Evolutionary conservation across 2,888 invertebrate species (phyloP), one percentile per base, ranked within the genome.

Genomic region (Dicyrtoma fusca): DNA sequence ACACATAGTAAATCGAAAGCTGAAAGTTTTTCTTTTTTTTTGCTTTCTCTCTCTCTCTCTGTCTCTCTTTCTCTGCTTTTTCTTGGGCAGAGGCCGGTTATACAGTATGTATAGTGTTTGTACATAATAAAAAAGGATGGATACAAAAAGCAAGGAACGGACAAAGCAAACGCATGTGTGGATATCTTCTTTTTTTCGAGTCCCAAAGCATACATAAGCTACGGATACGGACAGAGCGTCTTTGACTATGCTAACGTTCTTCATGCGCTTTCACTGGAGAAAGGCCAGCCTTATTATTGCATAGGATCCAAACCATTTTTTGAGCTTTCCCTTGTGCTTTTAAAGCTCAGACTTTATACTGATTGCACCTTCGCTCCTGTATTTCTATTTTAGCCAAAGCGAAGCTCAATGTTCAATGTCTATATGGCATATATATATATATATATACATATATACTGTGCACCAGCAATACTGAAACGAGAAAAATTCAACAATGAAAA

Each of bases 401-500:
- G 34, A 8, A 34, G 8, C 34, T 34, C 34, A 34, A 34, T 34
- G 34, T 34, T 34, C 34, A 34, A 34, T 34, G 4, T n/a, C n/a
- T n/a, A n/a, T n/a, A n/a, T n/a, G n/a, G n/a, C n/a, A n/a, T n/a
- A n/a, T n/a, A n/a, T n/a, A n/a, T 8, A 34, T 34, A 8, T 34
- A 34, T 8, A 34, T 34, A 8, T 34, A 34, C 34, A 34, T 34
- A 34, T 34, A 34, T 34, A 34, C 8, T 34, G 34, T 34, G 34
- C 34, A 5, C 4, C 8, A 34, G 34, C 8, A 8, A n/a, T 3
- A 34, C 4, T 34, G 34, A 34, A 34, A 64, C 49, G 45, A 55
- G 63, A 61, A 69, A 69, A 63, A 55, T 44, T 61, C 26, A 17
- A 13, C 53, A 69, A 69, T 65, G 61, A 69, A 73, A 74, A 72